Evolutionary conservation across 2,888 invertebrate species (phyloP), one percentile per base, ranked within the genome.

Genomic region (Argyresthia goedartella): DNA sequence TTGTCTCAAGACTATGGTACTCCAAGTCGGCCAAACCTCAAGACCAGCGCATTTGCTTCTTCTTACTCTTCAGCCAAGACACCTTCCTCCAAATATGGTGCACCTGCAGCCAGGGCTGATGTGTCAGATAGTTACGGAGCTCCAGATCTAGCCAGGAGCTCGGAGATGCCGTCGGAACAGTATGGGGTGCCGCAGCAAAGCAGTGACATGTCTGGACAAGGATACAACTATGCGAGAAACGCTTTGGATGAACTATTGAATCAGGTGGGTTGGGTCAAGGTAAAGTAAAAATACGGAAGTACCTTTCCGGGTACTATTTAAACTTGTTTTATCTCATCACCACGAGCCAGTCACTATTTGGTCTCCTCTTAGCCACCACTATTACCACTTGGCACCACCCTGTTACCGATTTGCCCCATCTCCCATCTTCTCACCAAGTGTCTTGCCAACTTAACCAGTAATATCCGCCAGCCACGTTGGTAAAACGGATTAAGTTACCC

Each of bases 101-200:
- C 63, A 0, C 74, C 80, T 1, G 62, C 75, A 49, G 67, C 69
- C 4, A 72, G 73, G 7, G 65, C 39, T n/a, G 39, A 15, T 2
- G 13, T 44, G 11, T 49, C 53, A 25, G 44, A 53, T n/a, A 34
- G 16, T 11, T 53, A 53, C 13, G 50, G 50, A 8, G 49, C 53
- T n/a, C 53, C 53, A 13, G 46, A 13, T 8, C 73, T 74, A 36
- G 71, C 71, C 0, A 49, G 54, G 36, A 55, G 52, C 6, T 51
- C 33, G 11, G 51, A 42, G 4, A 77, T 76, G 76, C 88, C 88
- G 0, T 85, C 85, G 1, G 71, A 75, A 0, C 61, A 74, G 44
- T 81, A 79, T 42, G 80, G 80, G 9, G 73, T 82, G 0, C 89
- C 89, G 0, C 80, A 87, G 16, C 84, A 87, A 47, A 81, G 85